phyloP scores from a whole-genome alignment of 2,113 vertebrate species.

The Polypterus bichir region DNA sequence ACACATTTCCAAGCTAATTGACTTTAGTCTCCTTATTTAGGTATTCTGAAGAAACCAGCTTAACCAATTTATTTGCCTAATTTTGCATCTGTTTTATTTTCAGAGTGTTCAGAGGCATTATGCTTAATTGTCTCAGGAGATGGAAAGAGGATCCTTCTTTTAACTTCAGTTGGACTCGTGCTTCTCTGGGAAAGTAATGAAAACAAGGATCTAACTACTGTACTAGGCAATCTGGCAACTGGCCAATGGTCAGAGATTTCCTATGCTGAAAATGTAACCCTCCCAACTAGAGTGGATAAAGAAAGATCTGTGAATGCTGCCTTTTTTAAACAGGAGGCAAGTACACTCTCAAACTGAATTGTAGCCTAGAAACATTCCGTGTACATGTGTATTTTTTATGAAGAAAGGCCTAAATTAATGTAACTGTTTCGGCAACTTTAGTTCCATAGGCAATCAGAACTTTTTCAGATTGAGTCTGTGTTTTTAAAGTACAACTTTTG shows the following conservation, averaged over 20 bases:
- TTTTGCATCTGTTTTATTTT: neutral
- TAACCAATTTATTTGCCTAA: too few species aligned
- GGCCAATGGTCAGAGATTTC: slow-evolving; percentile 68
- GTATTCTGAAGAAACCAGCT: too few species aligned
- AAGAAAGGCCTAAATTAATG: too few species aligned
- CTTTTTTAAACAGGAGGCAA: slow-evolving; percentile 76
- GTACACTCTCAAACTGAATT: neutral
- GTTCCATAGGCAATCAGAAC: too few species aligned
- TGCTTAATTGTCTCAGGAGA: slow-evolving; percentile 67
- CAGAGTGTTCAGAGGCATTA: slow-evolving; percentile 44
- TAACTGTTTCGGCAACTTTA: too few species aligned
- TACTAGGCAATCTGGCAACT: slow-evolving; percentile 33
- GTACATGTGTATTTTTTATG: too few species aligned
- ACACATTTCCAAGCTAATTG: too few species aligned
- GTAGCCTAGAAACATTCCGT: too few species aligned
- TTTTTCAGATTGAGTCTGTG: too few species aligned
- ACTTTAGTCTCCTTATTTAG: too few species aligned
- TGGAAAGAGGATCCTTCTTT: slow-evolving; percentile 58
- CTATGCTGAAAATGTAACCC: slow-evolving; percentile 36
- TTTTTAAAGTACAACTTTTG: too few species aligned
- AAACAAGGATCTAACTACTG: slow-evolving; percentile 26
- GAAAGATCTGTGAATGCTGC: slow-evolving; percentile 58
- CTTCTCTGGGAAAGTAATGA: slow-evolving; percentile 76
- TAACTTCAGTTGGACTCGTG: slow-evolving; percentile 45
- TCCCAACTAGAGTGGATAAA: slow-evolving; percentile 71